These are phyloP conservation scores for Eulithis prunata DNA, from an alignment of 2,888 invertebrate genomes.

Conservation along the genomic window DNA sequence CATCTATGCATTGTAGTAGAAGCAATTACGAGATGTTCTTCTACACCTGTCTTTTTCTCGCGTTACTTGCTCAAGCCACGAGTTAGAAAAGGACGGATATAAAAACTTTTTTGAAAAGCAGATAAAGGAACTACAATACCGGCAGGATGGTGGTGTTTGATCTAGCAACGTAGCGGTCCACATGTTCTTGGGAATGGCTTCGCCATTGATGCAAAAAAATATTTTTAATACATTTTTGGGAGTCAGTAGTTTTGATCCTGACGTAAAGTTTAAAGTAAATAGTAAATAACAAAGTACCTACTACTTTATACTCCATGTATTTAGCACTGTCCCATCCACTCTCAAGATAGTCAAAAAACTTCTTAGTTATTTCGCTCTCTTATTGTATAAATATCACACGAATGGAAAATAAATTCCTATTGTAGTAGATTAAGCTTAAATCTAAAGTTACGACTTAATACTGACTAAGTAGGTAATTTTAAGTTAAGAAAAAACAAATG, in stretches of 20 bases:
- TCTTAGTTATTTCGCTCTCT: too few species aligned
- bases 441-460: neutral
- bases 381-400: too few species aligned
- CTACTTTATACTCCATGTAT: too few species aligned
- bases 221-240: constrained; percentile 57
- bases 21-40: constrained; percentile 72
- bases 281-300: too few species aligned
- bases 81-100: constrained; percentile 63
- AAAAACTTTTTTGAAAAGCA: constrained; percentile 68
- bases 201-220: constrained; percentile 79
- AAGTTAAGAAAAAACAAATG: neutral
- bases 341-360: too few species aligned
- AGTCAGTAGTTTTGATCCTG: constrained; percentile 59
- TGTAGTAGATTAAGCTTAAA: neutral
- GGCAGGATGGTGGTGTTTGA: constrained; percentile 82
- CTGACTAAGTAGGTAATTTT: neutral
- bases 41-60: constrained; percentile 55
- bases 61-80: constrained; percentile 37
- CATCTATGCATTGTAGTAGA: constrained; percentile 72
- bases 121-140: constrained; percentile 79
- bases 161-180: constrained; percentile 82
- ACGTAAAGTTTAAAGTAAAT: too few species aligned
- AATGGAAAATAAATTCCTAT: too few species aligned
- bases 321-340: too few species aligned
- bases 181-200: constrained; percentile 82